Conservation (phyloP, 2,113 vertebrate species). For the Brachyhypopomus gauderio region DNA sequence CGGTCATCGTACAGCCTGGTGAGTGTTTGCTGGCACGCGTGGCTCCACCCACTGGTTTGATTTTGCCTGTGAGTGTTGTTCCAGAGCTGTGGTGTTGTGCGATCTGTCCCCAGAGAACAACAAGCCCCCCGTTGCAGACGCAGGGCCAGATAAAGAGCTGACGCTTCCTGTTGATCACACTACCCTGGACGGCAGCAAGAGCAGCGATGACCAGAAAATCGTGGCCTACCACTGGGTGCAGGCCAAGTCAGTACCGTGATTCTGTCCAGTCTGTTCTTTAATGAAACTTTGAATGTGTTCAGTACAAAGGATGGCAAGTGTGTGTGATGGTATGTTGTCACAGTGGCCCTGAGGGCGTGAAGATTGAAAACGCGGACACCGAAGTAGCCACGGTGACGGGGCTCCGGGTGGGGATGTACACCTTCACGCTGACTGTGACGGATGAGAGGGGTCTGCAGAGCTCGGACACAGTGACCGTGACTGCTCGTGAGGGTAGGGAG, state of each 20-base stretch:
- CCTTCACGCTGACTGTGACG: constrained; percentile 90
- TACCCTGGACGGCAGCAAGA: constrained; percentile 92
- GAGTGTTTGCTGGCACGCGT: constrained; percentile 47
- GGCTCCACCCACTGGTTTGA: background rate
- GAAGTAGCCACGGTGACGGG: constrained; percentile 87
- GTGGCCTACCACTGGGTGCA: constrained; percentile 88
- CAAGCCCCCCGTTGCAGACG: constrained; percentile 89
- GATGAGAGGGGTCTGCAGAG: constrained; percentile 90
- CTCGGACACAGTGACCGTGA: constrained; percentile 85
- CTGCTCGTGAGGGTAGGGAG: constrained; percentile 87
- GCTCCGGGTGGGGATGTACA: constrained; percentile 87
- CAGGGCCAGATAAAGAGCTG: constrained; percentile 96
- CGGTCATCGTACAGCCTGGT: constrained; percentile 97
- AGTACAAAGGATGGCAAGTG: no score
- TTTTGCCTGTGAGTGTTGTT: background rate
- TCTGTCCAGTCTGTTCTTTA: constrained; percentile 8
- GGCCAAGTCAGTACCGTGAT: constrained; percentile 76
- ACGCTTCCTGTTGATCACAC: constrained; percentile 93
- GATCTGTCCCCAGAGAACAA: constrained; percentile 85
- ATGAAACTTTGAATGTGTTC: background rate
- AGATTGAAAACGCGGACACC: constrained; percentile 88
- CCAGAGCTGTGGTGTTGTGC: background rate
- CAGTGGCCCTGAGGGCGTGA: constrained; percentile 90
- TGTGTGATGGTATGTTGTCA: background rate
- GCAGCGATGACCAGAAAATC: constrained; percentile 94